Evolutionary conservation across 2,113 vertebrate genomes (phyloP).

Genomic region (Henicopernis longicauda): DNA sequence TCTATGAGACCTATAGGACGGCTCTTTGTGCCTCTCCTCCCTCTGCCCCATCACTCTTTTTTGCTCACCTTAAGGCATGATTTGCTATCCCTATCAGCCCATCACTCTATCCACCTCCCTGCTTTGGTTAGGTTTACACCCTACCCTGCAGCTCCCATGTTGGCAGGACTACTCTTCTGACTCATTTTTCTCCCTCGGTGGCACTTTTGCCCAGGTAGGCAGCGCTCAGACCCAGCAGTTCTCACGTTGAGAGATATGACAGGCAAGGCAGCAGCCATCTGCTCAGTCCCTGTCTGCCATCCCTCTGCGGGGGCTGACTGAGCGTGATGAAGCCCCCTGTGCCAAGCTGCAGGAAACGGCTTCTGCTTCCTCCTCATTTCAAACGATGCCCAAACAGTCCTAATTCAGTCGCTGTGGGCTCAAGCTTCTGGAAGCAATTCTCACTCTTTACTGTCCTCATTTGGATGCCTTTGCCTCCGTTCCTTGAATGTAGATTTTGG

Average conservation of each 20-base stretch:
- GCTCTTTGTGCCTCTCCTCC: neutral
- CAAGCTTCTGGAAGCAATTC: neutral
- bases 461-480: neutral
- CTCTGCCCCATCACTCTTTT: neutral
- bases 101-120: neutral
- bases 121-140: neutral
- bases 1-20: neutral
- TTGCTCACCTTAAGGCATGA: neutral
- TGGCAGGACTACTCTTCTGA: neutral
- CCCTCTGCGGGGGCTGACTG: neutral
- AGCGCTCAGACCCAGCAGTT: neutral
- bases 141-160: neutral
- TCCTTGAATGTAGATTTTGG: neutral
- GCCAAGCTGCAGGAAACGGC: neutral
- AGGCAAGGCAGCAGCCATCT: neutral
- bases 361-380: neutral
- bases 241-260: fast-evolving
- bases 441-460: neutral
- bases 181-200: neutral
- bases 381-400: neutral
- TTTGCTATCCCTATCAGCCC: neutral
- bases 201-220: neutral
- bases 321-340: neutral
- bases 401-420: neutral
- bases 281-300: neutral